Evolutionary conservation across 2,113 vertebrate genomes (phyloP).

Genomic region (Leuciscus idus): DNA sequence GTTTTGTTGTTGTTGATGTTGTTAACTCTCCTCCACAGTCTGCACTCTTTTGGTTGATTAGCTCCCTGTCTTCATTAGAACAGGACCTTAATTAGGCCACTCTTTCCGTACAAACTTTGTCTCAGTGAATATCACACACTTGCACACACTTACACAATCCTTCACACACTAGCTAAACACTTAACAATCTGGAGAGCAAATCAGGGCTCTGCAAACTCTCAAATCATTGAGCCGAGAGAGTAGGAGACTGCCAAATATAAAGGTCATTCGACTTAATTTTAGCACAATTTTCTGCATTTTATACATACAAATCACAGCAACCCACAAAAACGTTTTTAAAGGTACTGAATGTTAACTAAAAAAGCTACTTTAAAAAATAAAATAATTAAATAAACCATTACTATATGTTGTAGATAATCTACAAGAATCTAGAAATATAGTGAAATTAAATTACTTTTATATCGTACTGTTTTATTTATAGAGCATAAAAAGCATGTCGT

Average conservation of each 20-base stretch:
- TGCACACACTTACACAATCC: neutral
- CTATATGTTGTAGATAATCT: too few relatives aligned
- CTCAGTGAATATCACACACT: neutral
- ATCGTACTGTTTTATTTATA: too few relatives aligned
- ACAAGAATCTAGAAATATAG: too few relatives aligned
- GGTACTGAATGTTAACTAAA: too few relatives aligned
- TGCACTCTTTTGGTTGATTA: neutral
- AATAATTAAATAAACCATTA: too few relatives aligned
- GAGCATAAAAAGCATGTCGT: too few relatives aligned
- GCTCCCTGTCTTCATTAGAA: conserved; percentile 24
- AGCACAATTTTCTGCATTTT: neutral
- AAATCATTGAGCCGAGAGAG: neutral
- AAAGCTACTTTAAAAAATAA: too few relatives aligned
- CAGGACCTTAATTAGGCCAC: conserved; percentile 14
- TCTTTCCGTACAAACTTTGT: neutral
- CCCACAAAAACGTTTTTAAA: too few relatives aligned
- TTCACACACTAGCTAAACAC: neutral
- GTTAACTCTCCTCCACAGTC: neutral
- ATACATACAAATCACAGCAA: neutral
- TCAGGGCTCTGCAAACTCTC: neutral
- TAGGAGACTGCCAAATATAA: neutral
- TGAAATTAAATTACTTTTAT: too few relatives aligned
- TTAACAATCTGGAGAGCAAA: neutral
- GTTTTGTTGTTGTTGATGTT: neutral
- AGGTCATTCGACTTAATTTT: neutral